Conservation (phyloP, 2,797 vertebrate genomes). For the Semotilus atromaculatus region DNA sequence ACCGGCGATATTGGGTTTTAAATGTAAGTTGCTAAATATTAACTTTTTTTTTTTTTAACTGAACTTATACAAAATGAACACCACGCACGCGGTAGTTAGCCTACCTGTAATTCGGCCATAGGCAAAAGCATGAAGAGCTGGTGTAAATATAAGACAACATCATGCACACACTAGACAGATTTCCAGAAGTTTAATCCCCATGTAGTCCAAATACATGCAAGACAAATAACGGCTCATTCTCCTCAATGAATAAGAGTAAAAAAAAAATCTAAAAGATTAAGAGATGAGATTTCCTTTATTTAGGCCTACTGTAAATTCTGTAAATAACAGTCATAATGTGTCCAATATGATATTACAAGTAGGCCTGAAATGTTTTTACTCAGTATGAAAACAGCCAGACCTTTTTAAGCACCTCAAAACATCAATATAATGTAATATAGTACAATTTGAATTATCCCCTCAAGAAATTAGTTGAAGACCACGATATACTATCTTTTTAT, state of each 20-base stretch:
- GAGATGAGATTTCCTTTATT: neutral
- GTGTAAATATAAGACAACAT: too few relatives aligned
- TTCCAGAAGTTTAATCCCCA: neutral
- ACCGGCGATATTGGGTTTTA: neutral
- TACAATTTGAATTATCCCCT: neutral
- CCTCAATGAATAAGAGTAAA: neutral
- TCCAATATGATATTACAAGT: neutral
- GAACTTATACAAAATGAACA: neutral
- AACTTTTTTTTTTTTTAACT: neutral
- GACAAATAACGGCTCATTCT: neutral
- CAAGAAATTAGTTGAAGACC: neutral
- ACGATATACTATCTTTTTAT: neutral
- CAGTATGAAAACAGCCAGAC: neutral
- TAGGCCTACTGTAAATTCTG: too few relatives aligned
- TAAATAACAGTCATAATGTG: neutral
- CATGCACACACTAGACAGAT: too few relatives aligned
- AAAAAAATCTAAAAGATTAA: neutral
- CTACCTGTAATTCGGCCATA: neutral
- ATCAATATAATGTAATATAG: too few relatives aligned
- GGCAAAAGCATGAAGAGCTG: too few relatives aligned
- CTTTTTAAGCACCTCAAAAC: too few relatives aligned
- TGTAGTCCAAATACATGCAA: neutral
- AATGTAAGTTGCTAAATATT: neutral
- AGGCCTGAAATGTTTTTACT: too few relatives aligned
- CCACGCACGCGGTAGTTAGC: neutral